Evolutionary conservation across 2,888 invertebrate species (phyloP).

Genomic region (Parnassius glacialis): DNA sequence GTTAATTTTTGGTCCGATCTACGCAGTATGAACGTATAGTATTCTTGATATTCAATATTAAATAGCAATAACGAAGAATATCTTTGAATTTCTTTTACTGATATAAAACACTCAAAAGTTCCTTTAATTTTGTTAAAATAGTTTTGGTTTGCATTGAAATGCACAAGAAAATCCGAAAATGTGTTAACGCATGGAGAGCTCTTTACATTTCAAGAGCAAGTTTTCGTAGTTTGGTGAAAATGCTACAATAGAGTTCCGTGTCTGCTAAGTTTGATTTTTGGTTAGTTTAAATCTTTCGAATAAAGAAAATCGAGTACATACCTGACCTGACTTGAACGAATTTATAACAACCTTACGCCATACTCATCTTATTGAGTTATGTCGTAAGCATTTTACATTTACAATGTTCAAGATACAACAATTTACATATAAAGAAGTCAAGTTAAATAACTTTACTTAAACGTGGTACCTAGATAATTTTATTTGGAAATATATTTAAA

Average conservation of each 20-base stretch:
- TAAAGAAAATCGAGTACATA: background rate
- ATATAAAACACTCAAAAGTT: background rate
- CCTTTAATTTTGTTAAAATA: background rate
- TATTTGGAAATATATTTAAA: too few species aligned
- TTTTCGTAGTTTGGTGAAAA: conserved; percentile 8
- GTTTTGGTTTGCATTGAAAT: background rate
- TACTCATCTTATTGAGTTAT: background rate
- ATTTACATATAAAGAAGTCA: too few species aligned
- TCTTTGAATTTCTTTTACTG: too few species aligned
- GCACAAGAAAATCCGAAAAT: background rate
- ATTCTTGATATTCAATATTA: too few species aligned
- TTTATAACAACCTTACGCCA: background rate
- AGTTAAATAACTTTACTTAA: too few species aligned
- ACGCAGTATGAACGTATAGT: too few species aligned
- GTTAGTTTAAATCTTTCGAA: conserved; percentile 5
- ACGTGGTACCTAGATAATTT: too few species aligned
- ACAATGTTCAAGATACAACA: background rate
- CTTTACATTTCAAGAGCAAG: conserved; percentile 7
- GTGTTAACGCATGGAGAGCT: conserved; percentile 1
- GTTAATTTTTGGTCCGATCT: too few species aligned
- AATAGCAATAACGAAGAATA: too few species aligned
- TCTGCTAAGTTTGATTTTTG: conserved; percentile 5
- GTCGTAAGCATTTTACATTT: background rate
- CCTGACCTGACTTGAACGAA: background rate
- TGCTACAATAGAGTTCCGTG: conserved; percentile 1